Evolutionary conservation across 2,797 vertebrate species (phyloP), one percentile per base, ranked within the genome.

Genomic region (Oreonectes daqikongensis): DNA sequence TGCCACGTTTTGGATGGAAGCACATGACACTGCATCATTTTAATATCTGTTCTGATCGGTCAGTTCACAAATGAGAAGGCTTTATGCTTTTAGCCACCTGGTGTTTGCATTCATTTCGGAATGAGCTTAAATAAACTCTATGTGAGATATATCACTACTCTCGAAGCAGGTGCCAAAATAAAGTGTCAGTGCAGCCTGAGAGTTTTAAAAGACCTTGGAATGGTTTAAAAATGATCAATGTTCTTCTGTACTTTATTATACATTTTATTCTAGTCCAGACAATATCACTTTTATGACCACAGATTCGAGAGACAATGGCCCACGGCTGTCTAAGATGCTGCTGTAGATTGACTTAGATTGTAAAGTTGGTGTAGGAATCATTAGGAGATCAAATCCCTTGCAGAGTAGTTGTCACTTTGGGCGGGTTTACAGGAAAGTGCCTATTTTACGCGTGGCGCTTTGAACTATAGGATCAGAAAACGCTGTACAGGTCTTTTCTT

Each of bases 401-500:
- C 10, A 11, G 38, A 60, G 35, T 32, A 24, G 63, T 35, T 42
- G 74, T 60, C 55, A 72, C 30, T 30, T 79, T 10, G 38, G 63
- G 53, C 38, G 35, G 2, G 50, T 3, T 42, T 24, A 42, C 26
- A 2, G 80, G 60, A 59, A 63, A 73, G 46, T 28, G 30, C 28
- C 60, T 35, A 32, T 69, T 61, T 46, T 61, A 22, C 67, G 28
- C 17, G 48, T 42, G 40, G 26, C 1, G 40, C 50, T 75, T 59
- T 81, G 46, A 46, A 71, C 57, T 66, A 26, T 73, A 28, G 70
- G 65, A 77, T 83, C 66, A 74, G 65, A 76, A 60, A 32, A 55
- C 32, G 55, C 57, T 68, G 76, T 81, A 44, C 71, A 44, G 48
- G 76, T 55, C 57, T 66, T 81, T 79, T 73, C 52, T 61, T 72